Evolutionary conservation across 2,113 vertebrate species (phyloP), one percentile per base, ranked within the genome.

Genomic region (Natator depressus): DNA sequence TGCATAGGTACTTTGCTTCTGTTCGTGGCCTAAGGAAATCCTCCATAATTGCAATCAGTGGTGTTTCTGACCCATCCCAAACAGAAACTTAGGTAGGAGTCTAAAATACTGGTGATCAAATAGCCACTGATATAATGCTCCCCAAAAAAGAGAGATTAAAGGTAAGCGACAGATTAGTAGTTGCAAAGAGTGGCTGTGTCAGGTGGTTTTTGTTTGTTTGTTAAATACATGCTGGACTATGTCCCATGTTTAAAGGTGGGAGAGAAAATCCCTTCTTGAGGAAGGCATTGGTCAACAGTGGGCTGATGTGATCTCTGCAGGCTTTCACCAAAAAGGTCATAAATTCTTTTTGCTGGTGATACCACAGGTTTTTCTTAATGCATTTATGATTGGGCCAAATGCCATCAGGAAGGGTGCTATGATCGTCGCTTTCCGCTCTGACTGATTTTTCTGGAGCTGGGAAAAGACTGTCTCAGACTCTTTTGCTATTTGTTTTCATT

Each of bases 221-320:
- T 31, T n/a, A 80, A 55, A 4, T 69, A 22, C 79, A 87, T n/a
- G 57, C 49, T 84, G 93, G 80, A 25, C 46, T 87, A 9, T n/a
- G 17, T 57, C 65, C 16, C 14, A 14, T 0, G 22, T 89, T 85
- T 85, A 46, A 83, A 53, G 27, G 4, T n/a, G 38, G 35, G 62
- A 38, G 94, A 54, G 76, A 89, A 85, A 89, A 65, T 46, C 20
- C 25, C 3, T 83, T 92, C 55, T 69, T 84, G 46, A 82, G 24
- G 47, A 51, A 92, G 25, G 4, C 54, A 9, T 46, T 86, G 54
- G 12, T 88, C 80, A 96, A 81, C 88, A 96, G 47, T 86, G 65
- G 62, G 55, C 88, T 93, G 38, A 51, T 62, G 22, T 84, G 51
- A 51, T 84, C 51, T 85, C 53, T 27, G 13, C 20, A 72, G 55